These are phyloP conservation scores for Heliothis peltigera DNA, from an alignment of 2,888 invertebrate genomes.

Conservation along the genomic window DNA sequence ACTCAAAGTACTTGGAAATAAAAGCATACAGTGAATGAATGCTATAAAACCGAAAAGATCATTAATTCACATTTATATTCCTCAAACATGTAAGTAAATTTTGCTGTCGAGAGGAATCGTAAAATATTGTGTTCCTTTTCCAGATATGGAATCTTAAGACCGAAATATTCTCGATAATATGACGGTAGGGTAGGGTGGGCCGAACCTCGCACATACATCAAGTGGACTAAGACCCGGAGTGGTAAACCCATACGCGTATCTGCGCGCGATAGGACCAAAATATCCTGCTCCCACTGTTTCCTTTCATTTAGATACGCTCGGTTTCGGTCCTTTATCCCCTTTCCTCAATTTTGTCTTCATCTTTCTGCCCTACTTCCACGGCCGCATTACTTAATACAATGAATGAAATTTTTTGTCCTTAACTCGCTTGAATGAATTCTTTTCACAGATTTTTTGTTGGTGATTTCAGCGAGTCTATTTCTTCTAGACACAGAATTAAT, in stretches of 20 bases:
- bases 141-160: slow-evolving; percentile 30
- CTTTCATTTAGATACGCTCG: slow-evolving; percentile 77
- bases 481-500: slow-evolving; percentile 64
- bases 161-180: slow-evolving; percentile 47
- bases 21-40: slow-evolving; percentile 8
- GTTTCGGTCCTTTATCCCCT: slow-evolving; percentile 71
- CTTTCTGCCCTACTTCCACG: slow-evolving; percentile 67
- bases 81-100: slow-evolving; percentile 41
- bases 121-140: slow-evolving; percentile 42
- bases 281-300: slow-evolving; percentile 71
- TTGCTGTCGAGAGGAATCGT: slow-evolving; percentile 38
- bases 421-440: slow-evolving; percentile 64
- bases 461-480: slow-evolving; percentile 64
- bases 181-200: slow-evolving; percentile 30
- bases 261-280: slow-evolving; percentile 73
- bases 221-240: slow-evolving; percentile 69
- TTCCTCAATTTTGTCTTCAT: slow-evolving; percentile 76
- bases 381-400: slow-evolving; percentile 79
- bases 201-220: slow-evolving; percentile 72
- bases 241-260: slow-evolving; percentile 70
- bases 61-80: slow-evolving; percentile 40
- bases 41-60: slow-evolving; percentile 28
- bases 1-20: neutral
- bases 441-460: slow-evolving; percentile 59
- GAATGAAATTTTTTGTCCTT: slow-evolving; percentile 73